Conservation (phyloP, 2,888 invertebrate genomes). For the Pollenia angustigena region DNA sequence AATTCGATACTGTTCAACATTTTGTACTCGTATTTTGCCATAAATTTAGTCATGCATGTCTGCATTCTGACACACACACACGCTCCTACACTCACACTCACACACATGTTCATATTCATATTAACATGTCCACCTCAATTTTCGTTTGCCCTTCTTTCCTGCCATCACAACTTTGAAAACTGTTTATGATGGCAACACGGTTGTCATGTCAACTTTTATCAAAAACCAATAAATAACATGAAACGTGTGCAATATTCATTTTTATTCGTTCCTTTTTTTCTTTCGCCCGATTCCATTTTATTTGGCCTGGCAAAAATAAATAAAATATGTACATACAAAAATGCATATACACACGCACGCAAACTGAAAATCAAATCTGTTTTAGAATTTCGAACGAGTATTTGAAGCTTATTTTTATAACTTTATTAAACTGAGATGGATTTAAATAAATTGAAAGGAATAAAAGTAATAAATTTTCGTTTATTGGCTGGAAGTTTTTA, state of each 20-base stretch:
- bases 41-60: slow-evolving; percentile 31
- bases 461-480: not conserved
- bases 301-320: slow-evolving; percentile 15
- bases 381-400: slow-evolving; percentile 7
- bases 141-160: not conserved
- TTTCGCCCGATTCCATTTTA: not conserved
- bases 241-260: slow-evolving; percentile 56
- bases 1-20: slow-evolving; percentile 17
- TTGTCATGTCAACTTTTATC: slow-evolving; percentile 67
- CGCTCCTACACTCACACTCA: no score
- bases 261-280: not conserved
- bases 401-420: not conserved
- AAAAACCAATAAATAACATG: slow-evolving; percentile 65
- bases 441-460: not conserved
- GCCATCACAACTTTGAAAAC: slow-evolving; percentile 22
- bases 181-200: slow-evolving; percentile 62
- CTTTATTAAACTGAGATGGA: not conserved
- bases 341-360: not conserved
- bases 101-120: not conserved
- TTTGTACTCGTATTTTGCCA: not conserved
- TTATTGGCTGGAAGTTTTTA: slow-evolving; percentile 7
- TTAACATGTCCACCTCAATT: not conserved
- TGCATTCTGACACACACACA: not conserved
- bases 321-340: not conserved
- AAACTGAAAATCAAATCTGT: slow-evolving; percentile 21